Evolutionary conservation across 2,797 vertebrate species (phyloP).

Genomic region (Parauchenoglanis ngamensis): DNA sequence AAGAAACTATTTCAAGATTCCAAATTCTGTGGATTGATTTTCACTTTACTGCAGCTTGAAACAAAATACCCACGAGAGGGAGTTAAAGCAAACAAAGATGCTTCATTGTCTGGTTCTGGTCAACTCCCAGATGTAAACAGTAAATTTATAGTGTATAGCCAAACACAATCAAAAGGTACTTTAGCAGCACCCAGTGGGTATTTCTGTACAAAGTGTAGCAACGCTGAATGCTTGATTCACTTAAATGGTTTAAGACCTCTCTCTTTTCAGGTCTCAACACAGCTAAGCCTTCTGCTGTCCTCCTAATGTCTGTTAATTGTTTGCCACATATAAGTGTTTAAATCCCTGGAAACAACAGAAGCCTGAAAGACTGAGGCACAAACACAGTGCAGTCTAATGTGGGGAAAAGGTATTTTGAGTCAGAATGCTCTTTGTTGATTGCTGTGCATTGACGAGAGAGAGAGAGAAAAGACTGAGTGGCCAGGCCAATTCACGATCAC

Average conservation of each 20-base stretch:
- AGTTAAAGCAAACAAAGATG: background rate
- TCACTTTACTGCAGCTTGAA: background rate
- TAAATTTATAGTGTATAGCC: background rate
- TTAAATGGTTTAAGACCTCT: background rate
- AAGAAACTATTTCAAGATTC: background rate
- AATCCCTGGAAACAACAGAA: background rate
- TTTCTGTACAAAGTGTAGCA: background rate
- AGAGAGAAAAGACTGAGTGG: background rate
- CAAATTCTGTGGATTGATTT: background rate
- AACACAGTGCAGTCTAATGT: background rate
- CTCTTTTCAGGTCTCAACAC: background rate
- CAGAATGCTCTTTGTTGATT: constrained; percentile 4
- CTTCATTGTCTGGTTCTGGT: background rate
- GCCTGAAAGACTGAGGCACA: background rate
- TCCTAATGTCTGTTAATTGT: constrained; percentile 8
- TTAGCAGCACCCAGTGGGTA: constrained; percentile 21
- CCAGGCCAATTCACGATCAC: background rate
- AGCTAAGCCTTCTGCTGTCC: background rate
- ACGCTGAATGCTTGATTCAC: constrained; percentile 5
- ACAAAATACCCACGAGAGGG: constrained; percentile 1
- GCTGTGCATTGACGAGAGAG: background rate
- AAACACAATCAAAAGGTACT: background rate
- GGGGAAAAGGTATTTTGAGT: background rate
- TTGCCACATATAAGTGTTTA: background rate
- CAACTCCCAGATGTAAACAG: background rate